Evolutionary conservation across 1,140 invertebrate genomes (phyloP).

Genomic region (Eurosta solidaginis): DNA sequence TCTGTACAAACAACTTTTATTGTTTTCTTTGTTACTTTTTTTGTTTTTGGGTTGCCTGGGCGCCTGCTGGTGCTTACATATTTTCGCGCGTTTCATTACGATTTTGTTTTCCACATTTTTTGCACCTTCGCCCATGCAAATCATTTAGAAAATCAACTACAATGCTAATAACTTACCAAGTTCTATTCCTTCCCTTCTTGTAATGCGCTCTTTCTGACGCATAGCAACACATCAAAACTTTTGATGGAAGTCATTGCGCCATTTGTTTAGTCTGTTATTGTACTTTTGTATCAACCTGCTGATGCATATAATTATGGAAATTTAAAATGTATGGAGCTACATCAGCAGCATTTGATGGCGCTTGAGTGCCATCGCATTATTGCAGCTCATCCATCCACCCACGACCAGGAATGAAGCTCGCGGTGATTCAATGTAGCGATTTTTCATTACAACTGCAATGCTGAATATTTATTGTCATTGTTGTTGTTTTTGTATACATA

Average conservation of each 20-base stretch:
- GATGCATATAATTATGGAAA: slow-evolving; percentile 60
- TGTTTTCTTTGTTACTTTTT: no score
- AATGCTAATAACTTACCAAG: no score
- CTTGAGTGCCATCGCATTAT: not conserved
- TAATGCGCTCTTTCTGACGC: not conserved
- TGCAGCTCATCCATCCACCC: not conserved
- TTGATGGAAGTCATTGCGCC: slow-evolving; percentile 32
- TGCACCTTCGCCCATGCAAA: not conserved
- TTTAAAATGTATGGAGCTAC: slow-evolving; percentile 38
- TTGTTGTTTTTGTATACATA: not conserved
- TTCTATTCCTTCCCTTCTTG: not conserved
- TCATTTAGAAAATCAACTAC: not conserved
- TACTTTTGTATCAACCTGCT: slow-evolving; percentile 47
- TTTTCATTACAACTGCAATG: not conserved
- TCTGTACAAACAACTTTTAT: not conserved
- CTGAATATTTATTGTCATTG: not conserved
- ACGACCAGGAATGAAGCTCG: no score
- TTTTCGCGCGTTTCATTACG: slow-evolving; percentile 1
- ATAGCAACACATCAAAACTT: not conserved
- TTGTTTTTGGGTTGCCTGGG: not conserved
- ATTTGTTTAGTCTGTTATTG: slow-evolving; percentile 36
- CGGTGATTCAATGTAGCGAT: not conserved
- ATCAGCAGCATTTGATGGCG: not conserved
- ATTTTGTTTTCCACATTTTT: slow-evolving; percentile 1
- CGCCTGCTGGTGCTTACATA: not conserved